Evolutionary conservation across 2,797 vertebrate species (phyloP).

Genomic region (Amphiprion clarkii): DNA sequence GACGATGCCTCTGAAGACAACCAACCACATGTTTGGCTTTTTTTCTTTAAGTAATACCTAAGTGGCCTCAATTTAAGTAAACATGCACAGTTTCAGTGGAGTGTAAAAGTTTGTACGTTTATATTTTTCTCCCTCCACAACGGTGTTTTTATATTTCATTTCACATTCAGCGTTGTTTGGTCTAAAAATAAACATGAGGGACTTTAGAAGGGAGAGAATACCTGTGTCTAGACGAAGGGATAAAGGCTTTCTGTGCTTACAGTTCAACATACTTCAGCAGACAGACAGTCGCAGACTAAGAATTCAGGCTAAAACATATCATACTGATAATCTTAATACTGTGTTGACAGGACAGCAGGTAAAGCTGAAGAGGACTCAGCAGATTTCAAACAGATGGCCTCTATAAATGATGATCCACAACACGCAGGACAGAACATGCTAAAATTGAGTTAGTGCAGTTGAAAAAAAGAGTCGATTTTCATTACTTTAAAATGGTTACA

Average conservation of each 20-base stretch:
- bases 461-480: not conserved
- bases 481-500: not conserved
- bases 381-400: constrained; percentile 38
- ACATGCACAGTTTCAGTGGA: not conserved
- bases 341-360: constrained; percentile 81
- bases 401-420: constrained; percentile 5
- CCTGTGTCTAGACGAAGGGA: constrained; percentile 67
- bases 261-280: constrained; percentile 50
- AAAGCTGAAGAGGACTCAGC: constrained; percentile 55
- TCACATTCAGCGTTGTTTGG: not conserved
- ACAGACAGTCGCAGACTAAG: constrained; percentile 60
- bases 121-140: too few relatives aligned
- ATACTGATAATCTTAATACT: constrained; percentile 76
- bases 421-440: not conserved
- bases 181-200: constrained; percentile 6
- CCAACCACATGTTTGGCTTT: not conserved
- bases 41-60: not conserved
- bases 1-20: constrained; percentile 12
- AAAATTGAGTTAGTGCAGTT: not conserved
- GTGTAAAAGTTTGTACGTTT: not conserved
- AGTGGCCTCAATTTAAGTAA: not conserved
- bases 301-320: constrained; percentile 80
- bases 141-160: not conserved
- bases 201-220: constrained; percentile 50
- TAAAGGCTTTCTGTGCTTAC: constrained; percentile 64